Base-by-base conservation (phyloP, 2,888 invertebrate species). In the Nesidiocoris tenuis region DNA sequence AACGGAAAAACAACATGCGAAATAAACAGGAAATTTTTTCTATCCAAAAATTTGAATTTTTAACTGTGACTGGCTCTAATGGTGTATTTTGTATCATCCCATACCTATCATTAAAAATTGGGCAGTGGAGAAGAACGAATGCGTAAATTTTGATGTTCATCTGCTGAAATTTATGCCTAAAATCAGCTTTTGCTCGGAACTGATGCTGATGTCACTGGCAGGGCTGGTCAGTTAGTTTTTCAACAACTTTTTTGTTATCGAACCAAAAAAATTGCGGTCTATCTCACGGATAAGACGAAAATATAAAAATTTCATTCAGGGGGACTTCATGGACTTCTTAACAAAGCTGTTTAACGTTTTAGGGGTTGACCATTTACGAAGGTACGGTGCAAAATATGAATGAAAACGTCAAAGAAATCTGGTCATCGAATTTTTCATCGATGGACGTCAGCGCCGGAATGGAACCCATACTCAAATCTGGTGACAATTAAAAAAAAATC, bases 141-240 rank as follows among this genome's bases (percentile, higher is more conserved):
- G n/a, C n/a, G n/a, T n/a, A n/a, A n/a, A n/a, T n/a, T n/a, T n/a
- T n/a, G n/a, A n/a, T n/a, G n/a, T n/a, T n/a, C n/a, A n/a, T n/a
- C n/a, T n/a, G n/a, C n/a, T n/a, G n/a, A n/a, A n/a, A n/a, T n/a
- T 59, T 2, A 67, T 67, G 67, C 56, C n/a, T 2, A 67, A 55
- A 5, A 67, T 67, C 1, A 39, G 55, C 9, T 21, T 22, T 1
- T 23, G 16, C 9, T 59, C 61, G 7, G 70, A 70, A 25, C 59
- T 70, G 1, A 16, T 59, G 59, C 1, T 70, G 59, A 59, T 70
- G 70, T 24, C 59, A 0, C 18, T 57, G 16, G 18, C 23, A 22
- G 70, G 70, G 1, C 9, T 70, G 12, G 70, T 70, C 9, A 70
- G 70, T 59, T n/a, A n/a, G n/a, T n/a, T n/a, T n/a, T n/a, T n/a